Conservation (phyloP, 2,888 invertebrate genomes). For the Drosophila prolongata region DNA sequence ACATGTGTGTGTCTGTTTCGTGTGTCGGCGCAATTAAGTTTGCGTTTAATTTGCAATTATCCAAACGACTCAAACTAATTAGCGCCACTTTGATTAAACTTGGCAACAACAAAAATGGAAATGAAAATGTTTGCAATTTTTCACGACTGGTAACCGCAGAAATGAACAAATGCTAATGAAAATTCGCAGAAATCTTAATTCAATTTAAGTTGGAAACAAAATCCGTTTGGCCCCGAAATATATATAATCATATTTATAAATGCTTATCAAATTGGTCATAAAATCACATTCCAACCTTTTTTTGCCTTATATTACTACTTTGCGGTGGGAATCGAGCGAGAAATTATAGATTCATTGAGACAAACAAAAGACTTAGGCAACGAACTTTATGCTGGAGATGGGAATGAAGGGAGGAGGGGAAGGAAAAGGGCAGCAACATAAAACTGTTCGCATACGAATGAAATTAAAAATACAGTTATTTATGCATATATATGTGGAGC, state of each 20-base stretch:
- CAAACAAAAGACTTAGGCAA: slow-evolving; percentile 78
- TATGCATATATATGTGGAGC: slow-evolving; percentile 18
- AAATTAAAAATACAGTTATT: slow-evolving; percentile 35
- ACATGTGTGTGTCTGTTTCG: slow-evolving; percentile 60
- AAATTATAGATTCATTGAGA: slow-evolving; percentile 61
- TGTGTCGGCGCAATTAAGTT: slow-evolving; percentile 79
- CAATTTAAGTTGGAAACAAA: slow-evolving; percentile 11
- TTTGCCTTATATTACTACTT: slow-evolving; percentile 7
- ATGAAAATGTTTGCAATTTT: slow-evolving; percentile 32
- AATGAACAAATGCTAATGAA: slow-evolving; percentile 19
- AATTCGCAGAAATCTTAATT: slow-evolving; percentile 32
- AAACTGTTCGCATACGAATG: slow-evolving; percentile 24
- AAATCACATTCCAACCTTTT: slow-evolving; percentile 22
- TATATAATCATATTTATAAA: slow-evolving; percentile 1
- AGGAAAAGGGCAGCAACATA: slow-evolving; percentile 6
- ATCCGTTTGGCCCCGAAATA: slow-evolving; percentile 24
- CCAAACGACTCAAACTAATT: slow-evolving; percentile 80
- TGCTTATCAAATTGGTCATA: slow-evolving; percentile 25
- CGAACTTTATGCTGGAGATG: slow-evolving; percentile 55
- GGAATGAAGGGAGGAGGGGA: slow-evolving; percentile 1
- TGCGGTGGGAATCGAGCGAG: slow-evolving; percentile 39
- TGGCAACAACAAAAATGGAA: slow-evolving; percentile 54
- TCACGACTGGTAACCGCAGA: slow-evolving; percentile 1
- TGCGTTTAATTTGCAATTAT: slow-evolving; percentile 81
- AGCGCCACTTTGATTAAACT: slow-evolving; percentile 80